Evolutionary conservation across 2,888 invertebrate genomes (phyloP), one percentile per base, ranked within the genome.

Genomic region (Cenopis cana): DNA sequence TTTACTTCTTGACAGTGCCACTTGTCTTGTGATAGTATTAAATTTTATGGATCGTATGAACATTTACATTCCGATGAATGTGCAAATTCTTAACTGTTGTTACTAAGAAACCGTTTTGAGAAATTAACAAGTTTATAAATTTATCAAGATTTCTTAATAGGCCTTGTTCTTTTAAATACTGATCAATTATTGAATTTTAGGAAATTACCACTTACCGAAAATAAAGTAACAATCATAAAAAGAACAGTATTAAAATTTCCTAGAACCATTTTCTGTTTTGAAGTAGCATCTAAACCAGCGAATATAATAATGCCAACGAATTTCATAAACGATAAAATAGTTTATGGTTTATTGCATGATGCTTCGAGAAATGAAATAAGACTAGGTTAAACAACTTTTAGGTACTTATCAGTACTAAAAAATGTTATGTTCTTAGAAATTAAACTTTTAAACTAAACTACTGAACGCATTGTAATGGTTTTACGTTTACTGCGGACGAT

Each of bases 301-400:
- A 20, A 54, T 38, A 64, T 24, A 17, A 64, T 50, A 50, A 33
- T 8, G 12, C 59, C 24, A 10, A 18, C 10, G n/a, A 20, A 29
- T 18, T 33, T 62, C 18, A 64, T 38, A 38, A 54, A 24, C 54
- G 20, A 24, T 64, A 62, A 62, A 62, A 62, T 36, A 20, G 38
- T 52, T 36, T 62, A 62, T 62, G 18, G 62, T 38, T 54, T 64
- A 54, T 62, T 54, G 52, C 33, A 14, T 14, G 6, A 20, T 38
- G 10, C 38, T 50, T 6, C 49, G 12, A 17, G 11, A 17, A 29
- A 18, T 12, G 11, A 17, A 33, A 49, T 46, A 46, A 17, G 46
- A 3, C 3, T 8, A 46, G n/a, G 8, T 46, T 46, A 8, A n/a
- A n/a, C n/a, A 14, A 41, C 14, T 41, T n/a, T 6, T 6, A n/a